Evolutionary conservation across 2,113 vertebrate species (phyloP), one percentile per base, ranked within the genome.

Genomic region (Rutilus rutilus): DNA sequence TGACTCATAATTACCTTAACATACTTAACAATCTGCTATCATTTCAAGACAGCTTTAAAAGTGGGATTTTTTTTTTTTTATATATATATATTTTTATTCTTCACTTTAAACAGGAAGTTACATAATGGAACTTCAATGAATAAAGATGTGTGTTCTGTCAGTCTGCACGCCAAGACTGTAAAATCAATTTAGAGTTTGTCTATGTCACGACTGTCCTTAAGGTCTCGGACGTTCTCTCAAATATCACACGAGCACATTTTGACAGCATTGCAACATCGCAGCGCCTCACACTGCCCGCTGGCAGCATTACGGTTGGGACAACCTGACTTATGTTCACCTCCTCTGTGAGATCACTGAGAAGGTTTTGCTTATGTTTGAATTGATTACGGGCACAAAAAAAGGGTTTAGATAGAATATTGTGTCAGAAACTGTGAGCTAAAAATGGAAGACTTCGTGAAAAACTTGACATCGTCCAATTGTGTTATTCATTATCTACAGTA

Each of bases 261-360:
- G 7, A 69, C 75, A 83, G 62, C 81, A 85, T 42, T 83, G 64
- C 74, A 88, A 89, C 86, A 88, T 88, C 84, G 84, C 47, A 87
- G 87, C 87, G 86, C 89, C 90, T 82, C 89, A 81, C 78, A 62
- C 86, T 86, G 90, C 60, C 45, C 17, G 52, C 50, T 25, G 23
- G 27, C 12, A 85, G 80, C 50, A 89, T 84, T 85, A 85, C 86
- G 78, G 52, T 50, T 78, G 71, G 8, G 50, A 52, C 5, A 52
- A 23, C 42, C 76, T 52, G 30, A 80, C 30, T 73, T 83, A 14
- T 62, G 25, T 73, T 47, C 39, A 9, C 42, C 11, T 19, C 11
- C 1, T 21, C 52, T 60, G 60, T 62, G 80, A 76, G 57, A 39
- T 59, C 33, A 15, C 17, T 2, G 6, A 78, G 65, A 39, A 74